Base-by-base conservation (phyloP, 2,113 vertebrate genomes). In the Cephalopterus ornatus region DNA sequence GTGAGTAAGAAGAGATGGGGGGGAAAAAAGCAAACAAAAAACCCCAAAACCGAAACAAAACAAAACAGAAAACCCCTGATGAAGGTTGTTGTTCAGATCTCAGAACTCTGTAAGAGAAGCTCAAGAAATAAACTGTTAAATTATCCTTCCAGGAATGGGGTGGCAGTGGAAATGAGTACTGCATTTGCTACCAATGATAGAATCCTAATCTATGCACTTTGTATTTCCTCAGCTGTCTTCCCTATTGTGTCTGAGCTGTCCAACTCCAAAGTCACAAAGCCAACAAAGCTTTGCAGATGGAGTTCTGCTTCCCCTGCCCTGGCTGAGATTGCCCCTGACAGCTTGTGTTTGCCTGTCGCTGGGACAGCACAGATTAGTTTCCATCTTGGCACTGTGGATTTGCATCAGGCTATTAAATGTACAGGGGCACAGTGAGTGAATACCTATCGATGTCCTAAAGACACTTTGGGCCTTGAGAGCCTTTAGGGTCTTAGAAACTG, bases 311-410 rank as follows among this genome's bases (percentile, higher is more conserved):
- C 62, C 63, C 85, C 16, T 2, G 27, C 68, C 28, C 88, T 68
- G 70, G 77, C 79, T 81, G 77, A 8, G 68, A 9, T 72, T 96
- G 68, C 65, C 79, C 83, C 81, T 94, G 78, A n/a, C 81, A 95
- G 53, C 21, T 46, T 52, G 16, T 53, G 62, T 59, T 86, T 96
- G 78, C 62, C 74, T 50, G 3, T 33, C n/a, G 32, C 55, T 32
- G 72, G 90, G 68, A 63, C 59, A 68, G 30, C 80, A 63, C 50
- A 49, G 72, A 50, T 87, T 49, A 56, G 56, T 76, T 94, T 68
- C 85, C 61, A 24, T 35, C 80, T 55, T 78, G 65, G 88, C 86
- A 32, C 52, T 19, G 10, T 81, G 85, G 70, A 61, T 72, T 70
- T 78, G 22, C 80, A 90, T 68, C 59, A 30, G 83, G 33, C 62